These are phyloP conservation scores for Echinometra lucunter DNA, from an alignment of 53 echinoderm and acorn worm species.

Conservation along the genomic window DNA sequence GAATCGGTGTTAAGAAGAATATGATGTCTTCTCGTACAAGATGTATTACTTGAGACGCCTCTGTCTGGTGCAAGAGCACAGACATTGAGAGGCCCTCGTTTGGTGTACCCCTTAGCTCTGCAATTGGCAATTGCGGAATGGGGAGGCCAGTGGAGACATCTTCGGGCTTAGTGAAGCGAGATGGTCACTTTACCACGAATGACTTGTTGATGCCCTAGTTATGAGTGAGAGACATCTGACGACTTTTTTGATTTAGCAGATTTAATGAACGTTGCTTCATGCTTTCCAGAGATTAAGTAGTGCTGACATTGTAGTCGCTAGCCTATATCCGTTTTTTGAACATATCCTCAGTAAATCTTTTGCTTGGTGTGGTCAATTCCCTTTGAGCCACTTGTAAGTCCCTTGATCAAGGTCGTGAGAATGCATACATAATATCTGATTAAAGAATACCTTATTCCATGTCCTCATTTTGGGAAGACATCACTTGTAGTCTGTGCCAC, in stretches of 20 bases:
- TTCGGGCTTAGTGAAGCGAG: constrained; percentile 2
- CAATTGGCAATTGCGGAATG: constrained; percentile 33
- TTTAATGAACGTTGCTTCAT: constrained; percentile 36
- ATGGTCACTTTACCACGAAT: constrained; percentile 52
- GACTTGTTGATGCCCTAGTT: constrained; percentile 59
- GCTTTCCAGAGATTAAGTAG: not conserved
- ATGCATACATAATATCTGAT: not conserved
- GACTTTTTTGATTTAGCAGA: constrained; percentile 48
- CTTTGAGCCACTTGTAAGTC: not conserved
- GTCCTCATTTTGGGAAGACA: not conserved
- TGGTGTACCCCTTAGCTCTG: not conserved
- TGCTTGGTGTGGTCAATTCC: not conserved
- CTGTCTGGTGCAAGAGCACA: constrained; percentile 7
- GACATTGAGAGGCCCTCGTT: constrained; percentile 60
- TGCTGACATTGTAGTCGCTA: not conserved
- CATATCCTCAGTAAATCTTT: not conserved
- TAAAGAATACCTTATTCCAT: too few species aligned
- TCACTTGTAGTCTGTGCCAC: not conserved
- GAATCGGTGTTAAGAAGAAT: constrained; percentile 9
- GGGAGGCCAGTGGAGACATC: constrained; percentile 12
- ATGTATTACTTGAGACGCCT: constrained; percentile 45
- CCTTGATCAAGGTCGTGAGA: constrained; percentile 8
- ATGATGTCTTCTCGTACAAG: constrained; percentile 10
- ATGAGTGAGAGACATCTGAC: not conserved
- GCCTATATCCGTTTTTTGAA: not conserved